Percentiles rank a stretch among this genome's conserved stretches.
Conservation (phyloP, 2,113 vertebrate genomes). For the Zonotrichia leucophrys region DNA sequence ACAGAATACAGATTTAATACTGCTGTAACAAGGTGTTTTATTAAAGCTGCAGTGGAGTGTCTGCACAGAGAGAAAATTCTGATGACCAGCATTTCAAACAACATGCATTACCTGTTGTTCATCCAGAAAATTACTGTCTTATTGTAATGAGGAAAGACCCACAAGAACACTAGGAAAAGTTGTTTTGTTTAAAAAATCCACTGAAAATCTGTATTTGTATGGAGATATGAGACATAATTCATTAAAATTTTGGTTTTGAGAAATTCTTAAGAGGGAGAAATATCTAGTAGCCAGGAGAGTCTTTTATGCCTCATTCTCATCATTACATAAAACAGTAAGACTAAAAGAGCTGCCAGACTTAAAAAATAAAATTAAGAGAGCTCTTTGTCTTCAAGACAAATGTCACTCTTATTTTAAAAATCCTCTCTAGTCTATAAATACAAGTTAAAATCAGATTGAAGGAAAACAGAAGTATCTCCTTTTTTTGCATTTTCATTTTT, state of each 20-base stretch:
- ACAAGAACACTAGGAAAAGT: neutral
- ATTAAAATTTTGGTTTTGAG: neutral
- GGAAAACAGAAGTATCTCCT: rapidly evolving
- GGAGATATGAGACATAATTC: neutral
- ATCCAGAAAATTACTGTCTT: neutral
- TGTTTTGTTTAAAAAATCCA: neutral
- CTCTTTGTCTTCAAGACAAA: neutral
- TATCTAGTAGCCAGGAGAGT: neutral
- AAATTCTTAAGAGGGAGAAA: neutral
- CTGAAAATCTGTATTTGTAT: neutral
- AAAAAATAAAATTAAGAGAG: neutral
- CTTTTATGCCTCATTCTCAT: neutral
- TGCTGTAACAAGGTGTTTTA: constrained; percentile 1
- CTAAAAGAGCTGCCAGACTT: neutral
- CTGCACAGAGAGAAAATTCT: neutral
- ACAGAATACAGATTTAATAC: constrained; percentile 36
- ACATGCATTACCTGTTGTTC: neutral
- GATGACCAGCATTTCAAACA: neutral
- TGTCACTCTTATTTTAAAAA: neutral
- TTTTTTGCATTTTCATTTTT: neutral
- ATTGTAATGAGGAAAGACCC: neutral
- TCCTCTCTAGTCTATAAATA: neutral
- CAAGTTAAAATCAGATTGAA: neutral
- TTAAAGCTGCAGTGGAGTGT: neutral
- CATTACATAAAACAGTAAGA: neutral